Evolutionary conservation across 2,113 vertebrate species (phyloP).

Genomic region (Ictalurus furcatus): DNA sequence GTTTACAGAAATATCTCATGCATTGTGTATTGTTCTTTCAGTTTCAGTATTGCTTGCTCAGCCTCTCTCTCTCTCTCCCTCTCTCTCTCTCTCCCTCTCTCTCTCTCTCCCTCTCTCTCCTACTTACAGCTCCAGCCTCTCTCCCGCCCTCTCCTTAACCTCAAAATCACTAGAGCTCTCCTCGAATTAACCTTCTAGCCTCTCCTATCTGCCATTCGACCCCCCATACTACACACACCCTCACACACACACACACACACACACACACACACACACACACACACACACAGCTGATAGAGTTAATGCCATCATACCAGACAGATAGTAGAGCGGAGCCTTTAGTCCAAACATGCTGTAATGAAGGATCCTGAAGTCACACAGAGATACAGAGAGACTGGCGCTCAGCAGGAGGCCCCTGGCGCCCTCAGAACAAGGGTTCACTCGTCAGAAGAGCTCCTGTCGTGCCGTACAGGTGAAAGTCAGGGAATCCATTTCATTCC

Average conservation of each 20-base stretch:
- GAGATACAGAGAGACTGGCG: not conserved
- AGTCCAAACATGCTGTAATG: slow-evolving; percentile 45
- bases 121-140: slow-evolving; percentile 9
- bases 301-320: slow-evolving; percentile 36
- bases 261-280: slow-evolving; percentile 53
- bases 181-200: slow-evolving; percentile 67
- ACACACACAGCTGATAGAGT: slow-evolving; percentile 35
- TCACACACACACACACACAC: slow-evolving; percentile 25
- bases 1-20: not conserved
- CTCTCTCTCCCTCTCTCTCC: not conserved
- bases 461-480: slow-evolving; percentile 6
- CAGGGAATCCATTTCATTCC: slow-evolving; percentile 33
- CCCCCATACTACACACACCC: slow-evolving; percentile 2
- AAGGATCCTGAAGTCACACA: slow-evolving; percentile 27
- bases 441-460: slow-evolving; percentile 17
- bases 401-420: slow-evolving; percentile 4
- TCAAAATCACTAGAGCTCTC: slow-evolving; percentile 72
- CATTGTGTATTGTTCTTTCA: not conserved
- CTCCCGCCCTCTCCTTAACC: slow-evolving; percentile 61
- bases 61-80: not conserved
- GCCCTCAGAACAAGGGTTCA: not conserved
- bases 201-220: slow-evolving; percentile 56
- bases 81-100: not conserved
- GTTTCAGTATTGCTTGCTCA: not conserved
- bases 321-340: slow-evolving; percentile 46